These are phyloP conservation scores for Columba janthina DNA, from an alignment of 2,113 vertebrate genomes.

Conservation along the genomic window DNA sequence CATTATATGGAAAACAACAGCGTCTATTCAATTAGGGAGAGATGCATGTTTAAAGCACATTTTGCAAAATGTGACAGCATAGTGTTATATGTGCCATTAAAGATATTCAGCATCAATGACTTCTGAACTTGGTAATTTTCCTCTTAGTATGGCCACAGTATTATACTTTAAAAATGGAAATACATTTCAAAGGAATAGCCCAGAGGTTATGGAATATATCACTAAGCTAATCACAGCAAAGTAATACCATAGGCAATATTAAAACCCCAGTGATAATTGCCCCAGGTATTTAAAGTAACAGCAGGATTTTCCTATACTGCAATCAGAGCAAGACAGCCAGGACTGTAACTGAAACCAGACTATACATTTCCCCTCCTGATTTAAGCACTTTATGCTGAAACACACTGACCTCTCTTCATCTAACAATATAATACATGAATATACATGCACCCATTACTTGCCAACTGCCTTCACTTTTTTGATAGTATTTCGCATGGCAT, in stretches of 20 bases:
- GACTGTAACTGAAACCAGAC: neutral
- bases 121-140: slow-evolving; percentile 55
- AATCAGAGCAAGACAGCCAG: neutral
- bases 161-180: slow-evolving; percentile 49
- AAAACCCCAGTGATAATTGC: slow-evolving; percentile 28
- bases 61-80: neutral
- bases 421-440: neutral
- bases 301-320: neutral
- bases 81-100: neutral
- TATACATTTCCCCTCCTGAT: neutral
- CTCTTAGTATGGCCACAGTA: slow-evolving; percentile 10
- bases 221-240: slow-evolving; percentile 46
- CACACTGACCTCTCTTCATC: neutral
- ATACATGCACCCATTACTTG: fast-evolving
- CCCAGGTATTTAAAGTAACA: slow-evolving; percentile 19
- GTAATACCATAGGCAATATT: slow-evolving; percentile 1
- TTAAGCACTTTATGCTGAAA: neutral
- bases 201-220: slow-evolving; percentile 58
- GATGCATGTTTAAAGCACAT: neutral
- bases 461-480: neutral
- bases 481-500: neutral
- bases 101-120: neutral
- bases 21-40: neutral
- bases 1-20: neutral
- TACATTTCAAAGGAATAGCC: slow-evolving; percentile 59